Conservation (phyloP, 2,113 vertebrate species). For the Sprattus sprattus region DNA sequence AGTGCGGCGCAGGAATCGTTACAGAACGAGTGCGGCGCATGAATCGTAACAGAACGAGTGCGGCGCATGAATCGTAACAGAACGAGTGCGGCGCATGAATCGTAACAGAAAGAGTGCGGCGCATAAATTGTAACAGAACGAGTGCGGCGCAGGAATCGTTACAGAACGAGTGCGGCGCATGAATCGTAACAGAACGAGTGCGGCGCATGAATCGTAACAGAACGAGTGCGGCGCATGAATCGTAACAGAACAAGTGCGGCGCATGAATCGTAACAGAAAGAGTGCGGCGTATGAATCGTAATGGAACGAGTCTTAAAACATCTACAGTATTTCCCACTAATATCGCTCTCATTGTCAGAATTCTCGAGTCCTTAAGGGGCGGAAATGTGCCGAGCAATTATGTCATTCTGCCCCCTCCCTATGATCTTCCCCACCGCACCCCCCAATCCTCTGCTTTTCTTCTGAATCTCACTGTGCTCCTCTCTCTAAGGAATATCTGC, state of each 20-base stretch:
- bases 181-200: no score
- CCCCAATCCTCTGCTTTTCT: not conserved
- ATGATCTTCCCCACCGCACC: not conserved
- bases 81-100: not conserved
- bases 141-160: no score
- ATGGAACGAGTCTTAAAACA: not conserved
- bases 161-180: no score
- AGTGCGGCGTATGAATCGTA: not conserved
- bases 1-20: no score
- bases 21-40: no score
- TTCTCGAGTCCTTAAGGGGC: not conserved
- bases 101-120: no score
- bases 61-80: no score
- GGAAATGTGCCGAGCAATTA: not conserved
- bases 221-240: no score
- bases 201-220: no score
- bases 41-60: no score
- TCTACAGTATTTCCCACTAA: conserved; percentile 1
- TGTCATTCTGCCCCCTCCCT: not conserved
- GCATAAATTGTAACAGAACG: no score
- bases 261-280: not conserved
- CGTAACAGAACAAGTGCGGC: not conserved
- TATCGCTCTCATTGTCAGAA: not conserved
- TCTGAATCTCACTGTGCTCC: not conserved
- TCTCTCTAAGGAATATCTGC: not conserved